Conservation (phyloP, 2,888 invertebrate species). For the Dasysyrphus albostriatus region DNA sequence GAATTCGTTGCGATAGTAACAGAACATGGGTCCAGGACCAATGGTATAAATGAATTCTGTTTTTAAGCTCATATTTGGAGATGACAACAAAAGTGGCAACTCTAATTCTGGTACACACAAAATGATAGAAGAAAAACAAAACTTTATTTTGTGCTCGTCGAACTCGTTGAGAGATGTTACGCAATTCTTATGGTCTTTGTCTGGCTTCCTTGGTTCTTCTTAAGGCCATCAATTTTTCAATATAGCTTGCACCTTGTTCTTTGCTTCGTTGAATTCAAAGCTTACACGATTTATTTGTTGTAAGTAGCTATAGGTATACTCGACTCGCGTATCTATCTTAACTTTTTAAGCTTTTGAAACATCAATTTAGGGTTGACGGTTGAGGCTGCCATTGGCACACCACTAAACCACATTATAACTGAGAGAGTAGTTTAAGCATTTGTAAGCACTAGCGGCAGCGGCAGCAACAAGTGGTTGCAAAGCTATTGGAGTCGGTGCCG, state of each 20-base stretch:
- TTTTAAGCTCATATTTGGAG: no score
- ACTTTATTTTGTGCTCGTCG: constrained; percentile 30
- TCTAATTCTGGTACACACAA: neutral
- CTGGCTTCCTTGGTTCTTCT: constrained; percentile 62
- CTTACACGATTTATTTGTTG: constrained; percentile 41
- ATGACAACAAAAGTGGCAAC: constrained; percentile 5
- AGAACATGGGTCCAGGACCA: no score
- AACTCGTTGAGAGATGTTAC: constrained; percentile 49
- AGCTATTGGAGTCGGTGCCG: constrained; percentile 11
- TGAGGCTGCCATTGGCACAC: constrained; percentile 52
- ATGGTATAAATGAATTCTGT: no score
- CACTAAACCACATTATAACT: neutral
- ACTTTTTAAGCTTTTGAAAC: constrained; percentile 54
- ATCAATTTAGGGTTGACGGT: constrained; percentile 26
- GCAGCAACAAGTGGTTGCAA: constrained; percentile 53
- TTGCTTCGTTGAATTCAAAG: constrained; percentile 62
- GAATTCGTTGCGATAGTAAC: no score
- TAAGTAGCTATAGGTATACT: neutral
- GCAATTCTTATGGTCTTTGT: constrained; percentile 53
- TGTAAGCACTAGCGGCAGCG: neutral
- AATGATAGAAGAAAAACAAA: neutral
- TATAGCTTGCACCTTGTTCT: constrained; percentile 68
- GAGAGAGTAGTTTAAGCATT: neutral
- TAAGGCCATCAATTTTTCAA: constrained; percentile 65
- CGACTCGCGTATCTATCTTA: neutral